Evolutionary conservation across 2,888 invertebrate species (phyloP).

Genomic region (Drosophila anomalata): DNA sequence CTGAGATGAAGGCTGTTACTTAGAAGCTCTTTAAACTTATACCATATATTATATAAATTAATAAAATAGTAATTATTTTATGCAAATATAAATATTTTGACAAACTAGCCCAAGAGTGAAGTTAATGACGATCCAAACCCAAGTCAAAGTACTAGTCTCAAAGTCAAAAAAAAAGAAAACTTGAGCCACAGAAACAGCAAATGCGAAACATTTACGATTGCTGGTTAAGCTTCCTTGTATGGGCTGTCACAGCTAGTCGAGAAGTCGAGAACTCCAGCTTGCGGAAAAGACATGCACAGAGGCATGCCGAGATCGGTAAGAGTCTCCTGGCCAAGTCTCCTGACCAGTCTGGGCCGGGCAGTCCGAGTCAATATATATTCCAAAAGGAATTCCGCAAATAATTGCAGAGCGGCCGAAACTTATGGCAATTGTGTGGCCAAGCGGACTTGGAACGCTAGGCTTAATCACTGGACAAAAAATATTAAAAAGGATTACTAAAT

Average conservation of each 20-base stretch:
- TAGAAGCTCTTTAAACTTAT: no score
- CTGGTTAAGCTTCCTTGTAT: conserved; percentile 72
- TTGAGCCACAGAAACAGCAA: conserved; percentile 22
- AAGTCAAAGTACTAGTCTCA: no score
- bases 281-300: conserved; percentile 50
- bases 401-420: conserved; percentile 75
- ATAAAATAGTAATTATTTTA: conserved; percentile 12
- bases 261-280: conserved; percentile 39
- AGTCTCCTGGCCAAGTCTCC: conserved; percentile 19
- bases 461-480: conserved; percentile 8
- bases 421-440: conserved; percentile 74
- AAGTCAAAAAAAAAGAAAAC: conserved; percentile 23
- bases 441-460: conserved; percentile 22
- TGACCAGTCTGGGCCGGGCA: conserved; percentile 41
- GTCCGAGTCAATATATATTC: conserved; percentile 80
- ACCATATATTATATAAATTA: neutral
- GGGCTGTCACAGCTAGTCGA: conserved; percentile 67
- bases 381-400: conserved; percentile 81
- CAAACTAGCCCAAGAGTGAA: conserved; percentile 70
- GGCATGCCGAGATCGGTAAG: conserved; percentile 46
- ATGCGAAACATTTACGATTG: conserved; percentile 24
- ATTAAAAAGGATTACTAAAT: neutral
- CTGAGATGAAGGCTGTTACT: no score
- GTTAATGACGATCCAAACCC: conserved; percentile 12
- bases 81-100: conserved; percentile 48